Conservation (phyloP, 2,113 vertebrate species). For the Hemicordylus capensis region DNA sequence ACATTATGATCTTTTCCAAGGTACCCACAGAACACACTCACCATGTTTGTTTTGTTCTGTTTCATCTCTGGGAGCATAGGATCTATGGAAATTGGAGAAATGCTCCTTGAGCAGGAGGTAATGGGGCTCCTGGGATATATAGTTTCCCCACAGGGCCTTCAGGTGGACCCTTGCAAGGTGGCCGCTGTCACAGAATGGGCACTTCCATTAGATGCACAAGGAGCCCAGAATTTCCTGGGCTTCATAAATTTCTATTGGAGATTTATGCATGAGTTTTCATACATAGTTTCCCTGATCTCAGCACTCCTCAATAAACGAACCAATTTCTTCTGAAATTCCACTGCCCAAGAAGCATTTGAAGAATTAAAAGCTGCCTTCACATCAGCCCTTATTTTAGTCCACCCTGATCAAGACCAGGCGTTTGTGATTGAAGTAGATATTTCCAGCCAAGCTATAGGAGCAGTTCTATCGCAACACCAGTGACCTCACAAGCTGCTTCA, state of each 20-base stretch:
- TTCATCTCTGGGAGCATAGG: background rate
- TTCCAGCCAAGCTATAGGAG: background rate
- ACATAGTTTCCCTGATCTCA: background rate
- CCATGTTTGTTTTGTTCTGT: background rate
- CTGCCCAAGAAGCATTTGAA: background rate
- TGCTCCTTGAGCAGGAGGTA: background rate
- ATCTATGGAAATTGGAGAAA: background rate
- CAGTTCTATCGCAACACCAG: background rate
- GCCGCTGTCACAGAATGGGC: background rate
- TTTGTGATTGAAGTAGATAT: background rate
- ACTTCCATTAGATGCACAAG: background rate
- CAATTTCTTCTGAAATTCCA: no score
- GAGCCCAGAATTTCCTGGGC: background rate
- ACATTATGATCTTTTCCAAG: background rate
- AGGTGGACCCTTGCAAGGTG: background rate
- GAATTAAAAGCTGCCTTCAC: background rate
- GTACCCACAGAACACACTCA: background rate
- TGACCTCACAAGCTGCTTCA: background rate
- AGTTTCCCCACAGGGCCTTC: background rate
- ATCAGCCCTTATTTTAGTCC: background rate
- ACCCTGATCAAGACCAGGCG: background rate
- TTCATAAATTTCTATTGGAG: background rate
- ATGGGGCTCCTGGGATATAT: background rate
- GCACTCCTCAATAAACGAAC: background rate
- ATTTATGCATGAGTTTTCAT: background rate